Base-by-base conservation (phyloP, 2,888 invertebrate genomes). In the Scaptomyza polygonia region DNA sequence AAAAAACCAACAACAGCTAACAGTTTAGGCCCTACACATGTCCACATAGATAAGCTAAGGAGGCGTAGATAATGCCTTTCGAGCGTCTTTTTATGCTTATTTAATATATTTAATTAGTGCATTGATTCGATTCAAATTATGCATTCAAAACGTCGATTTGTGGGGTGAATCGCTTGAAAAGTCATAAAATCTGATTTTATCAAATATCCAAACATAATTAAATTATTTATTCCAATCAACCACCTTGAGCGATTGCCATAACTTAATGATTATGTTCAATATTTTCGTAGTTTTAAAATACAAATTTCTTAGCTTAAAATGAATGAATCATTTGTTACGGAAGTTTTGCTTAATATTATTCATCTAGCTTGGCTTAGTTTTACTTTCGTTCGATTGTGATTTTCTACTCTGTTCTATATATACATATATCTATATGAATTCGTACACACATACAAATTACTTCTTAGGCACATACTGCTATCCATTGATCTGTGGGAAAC, bases 81-180 rank as follows among this genome's bases (percentile, higher is more conserved):
- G 70, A 70, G 45, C 52, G 32, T 67, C 57, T 64, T 71, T 87
- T 82, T 77, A 83, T 85, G 83, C 67, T 77, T 71, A 82, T 84
- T 84, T 87, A 84, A 84, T 84, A 74, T 74, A 84, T 84, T 84
- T 87, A 84, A 84, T 84, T 84, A 87, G 86, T 72, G 74, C 78
- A 86, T 81, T 61, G 39, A 4, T 79, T 73, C 57, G 62, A 62
- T 53, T 66, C 48, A 43, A 75, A 72, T 86, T 80, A 80, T 86
- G 53, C 67, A 86, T 80, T 86, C 71, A 65, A 65, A 59, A 42
- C 47, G 16, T n/a, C 21, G 21, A 21, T 21, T 21, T 21, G 21
- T 21, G 21, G 21, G 21, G 21, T 21, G 21, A 4, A 21, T 21
- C 40, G 40, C 9, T 57, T 49, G 11, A 36, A 52, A 53, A 52